Percentiles rank a stretch among this genome's conserved stretches.
These are phyloP conservation scores for Heteropelma amictum DNA, from an alignment of 2,888 invertebrate species.

Conservation along the genomic window DNA sequence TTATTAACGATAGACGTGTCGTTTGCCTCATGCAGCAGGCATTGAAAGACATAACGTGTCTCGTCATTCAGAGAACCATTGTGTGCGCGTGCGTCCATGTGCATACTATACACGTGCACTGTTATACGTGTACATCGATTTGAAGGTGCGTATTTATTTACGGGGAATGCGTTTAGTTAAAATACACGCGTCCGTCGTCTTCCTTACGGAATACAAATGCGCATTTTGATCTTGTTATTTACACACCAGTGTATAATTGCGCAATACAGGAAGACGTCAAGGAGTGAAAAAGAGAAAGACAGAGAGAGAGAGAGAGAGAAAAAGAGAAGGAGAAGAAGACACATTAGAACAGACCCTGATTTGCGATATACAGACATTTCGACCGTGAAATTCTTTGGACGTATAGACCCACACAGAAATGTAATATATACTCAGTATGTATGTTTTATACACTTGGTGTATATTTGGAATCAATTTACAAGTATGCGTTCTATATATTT, in stretches of 20 bases:
- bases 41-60: constrained; percentile 1
- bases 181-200: constrained; percentile 21
- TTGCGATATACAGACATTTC: constrained; percentile 63
- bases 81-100: too few species aligned
- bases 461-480: too few species aligned
- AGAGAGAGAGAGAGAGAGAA: neutral
- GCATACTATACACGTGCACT: too few species aligned
- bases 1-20: neutral
- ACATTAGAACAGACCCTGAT: constrained; percentile 59
- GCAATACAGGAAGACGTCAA: constrained; percentile 47
- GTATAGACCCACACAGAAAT: too few species aligned
- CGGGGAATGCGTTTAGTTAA: constrained; percentile 27
- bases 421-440: too few species aligned
- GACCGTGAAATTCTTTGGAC: constrained; percentile 63
- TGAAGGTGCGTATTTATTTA: neutral
- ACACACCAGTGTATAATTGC: constrained; percentile 40
- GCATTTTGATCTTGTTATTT: constrained; percentile 34
- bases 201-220: constrained; percentile 39
- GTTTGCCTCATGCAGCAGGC: neutral
- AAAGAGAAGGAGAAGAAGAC: constrained; percentile 27
- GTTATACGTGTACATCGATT: neutral
- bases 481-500: too few species aligned
- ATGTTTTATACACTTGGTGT: neutral
- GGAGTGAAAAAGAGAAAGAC: neutral
- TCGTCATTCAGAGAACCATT: too few species aligned